A percentile compares a stretch with the other conserved stretches of the same genome.
Evolutionary conservation across 2,113 vertebrate genomes (phyloP).

Genomic region (Catagonus wagneri): DNA sequence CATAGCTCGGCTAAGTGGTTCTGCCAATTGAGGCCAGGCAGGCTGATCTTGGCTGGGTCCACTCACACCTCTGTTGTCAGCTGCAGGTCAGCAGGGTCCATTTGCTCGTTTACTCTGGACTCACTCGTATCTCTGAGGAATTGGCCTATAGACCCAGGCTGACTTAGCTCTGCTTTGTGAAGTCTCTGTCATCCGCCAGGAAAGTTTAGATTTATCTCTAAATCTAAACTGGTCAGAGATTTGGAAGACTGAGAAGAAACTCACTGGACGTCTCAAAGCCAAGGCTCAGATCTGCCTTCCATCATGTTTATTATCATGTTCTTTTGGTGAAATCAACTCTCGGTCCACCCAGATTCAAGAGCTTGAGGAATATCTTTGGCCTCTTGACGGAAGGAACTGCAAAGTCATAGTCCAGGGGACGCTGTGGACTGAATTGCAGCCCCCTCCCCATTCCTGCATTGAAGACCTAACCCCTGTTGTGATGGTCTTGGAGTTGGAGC

Average conservation of each 20-base stretch:
- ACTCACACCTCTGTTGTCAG: not conserved
- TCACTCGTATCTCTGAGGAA: not conserved
- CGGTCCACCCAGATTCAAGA: not conserved
- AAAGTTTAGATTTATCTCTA: not conserved
- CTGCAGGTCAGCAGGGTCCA: not conserved
- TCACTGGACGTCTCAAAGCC: not conserved
- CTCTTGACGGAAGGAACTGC: not conserved
- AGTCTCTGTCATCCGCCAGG: not conserved
- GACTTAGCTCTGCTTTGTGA: not conserved
- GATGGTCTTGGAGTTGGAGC: not conserved
- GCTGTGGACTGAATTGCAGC: not conserved
- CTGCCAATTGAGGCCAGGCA: accelerated
- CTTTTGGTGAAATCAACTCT: not conserved
- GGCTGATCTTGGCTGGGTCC: not conserved
- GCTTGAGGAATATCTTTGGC: not conserved
- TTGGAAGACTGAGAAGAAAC: not conserved
- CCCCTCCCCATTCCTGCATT: not conserved
- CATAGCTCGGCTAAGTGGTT: not conserved
- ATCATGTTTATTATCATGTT: not conserved
- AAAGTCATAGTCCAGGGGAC: not conserved
- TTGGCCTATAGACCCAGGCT: not conserved
- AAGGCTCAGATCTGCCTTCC: not conserved
- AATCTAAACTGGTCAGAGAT: not conserved
- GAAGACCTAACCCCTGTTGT: not conserved
- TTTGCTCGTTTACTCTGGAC: not conserved